A percentile compares a stretch with the other conserved stretches of the same genome.
Conservation (phyloP, 2,888 invertebrate species). For the Drosophila peninsularis region DNA sequence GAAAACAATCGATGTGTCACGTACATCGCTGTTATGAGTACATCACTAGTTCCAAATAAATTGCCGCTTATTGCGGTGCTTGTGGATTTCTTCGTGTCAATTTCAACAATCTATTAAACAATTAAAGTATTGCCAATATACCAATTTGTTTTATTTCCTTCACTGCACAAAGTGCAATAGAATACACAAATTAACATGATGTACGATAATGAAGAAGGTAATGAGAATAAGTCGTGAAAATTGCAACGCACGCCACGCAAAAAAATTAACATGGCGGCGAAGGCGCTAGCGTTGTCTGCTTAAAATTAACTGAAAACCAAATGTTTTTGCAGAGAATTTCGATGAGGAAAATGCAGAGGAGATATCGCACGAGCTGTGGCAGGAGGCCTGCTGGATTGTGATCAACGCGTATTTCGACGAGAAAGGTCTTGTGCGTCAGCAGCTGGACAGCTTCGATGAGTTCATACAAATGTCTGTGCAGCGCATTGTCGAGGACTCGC, state of each 20-base stretch:
- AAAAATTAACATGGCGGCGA: slow-evolving; percentile 64
- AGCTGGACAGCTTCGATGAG: slow-evolving; percentile 99
- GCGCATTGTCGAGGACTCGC: slow-evolving; percentile 99
- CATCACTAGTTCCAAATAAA: slow-evolving; percentile 35
- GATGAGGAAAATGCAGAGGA: slow-evolving; percentile 97
- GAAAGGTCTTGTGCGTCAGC: slow-evolving; percentile 99
- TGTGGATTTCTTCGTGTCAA: slow-evolving; percentile 16
- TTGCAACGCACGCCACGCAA: slow-evolving; percentile 30
- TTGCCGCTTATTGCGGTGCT: slow-evolving; percentile 51
- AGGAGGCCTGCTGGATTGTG: slow-evolving; percentile 99
- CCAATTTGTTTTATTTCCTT: background rate
- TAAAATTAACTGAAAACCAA: background rate
- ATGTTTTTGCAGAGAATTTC: slow-evolving; percentile 85
- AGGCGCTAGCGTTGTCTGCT: slow-evolving; percentile 31
- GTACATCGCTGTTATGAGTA: background rate
- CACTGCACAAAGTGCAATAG: slow-evolving; percentile 40
- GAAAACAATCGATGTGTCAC: background rate
- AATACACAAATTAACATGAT: slow-evolving; percentile 65
- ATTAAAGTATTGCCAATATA: background rate
- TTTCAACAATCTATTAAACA: slow-evolving; percentile 29
- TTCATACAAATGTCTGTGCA: slow-evolving; percentile 99
- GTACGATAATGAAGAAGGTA: slow-evolving; percentile 85
- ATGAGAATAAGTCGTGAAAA: slow-evolving; percentile 35
- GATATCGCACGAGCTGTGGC: slow-evolving; percentile 99
- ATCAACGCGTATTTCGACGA: slow-evolving; percentile 99